Evolutionary conservation across 2,113 vertebrate species (phyloP), one percentile per base, ranked within the genome.

Genomic region (Tinamus guttatus): DNA sequence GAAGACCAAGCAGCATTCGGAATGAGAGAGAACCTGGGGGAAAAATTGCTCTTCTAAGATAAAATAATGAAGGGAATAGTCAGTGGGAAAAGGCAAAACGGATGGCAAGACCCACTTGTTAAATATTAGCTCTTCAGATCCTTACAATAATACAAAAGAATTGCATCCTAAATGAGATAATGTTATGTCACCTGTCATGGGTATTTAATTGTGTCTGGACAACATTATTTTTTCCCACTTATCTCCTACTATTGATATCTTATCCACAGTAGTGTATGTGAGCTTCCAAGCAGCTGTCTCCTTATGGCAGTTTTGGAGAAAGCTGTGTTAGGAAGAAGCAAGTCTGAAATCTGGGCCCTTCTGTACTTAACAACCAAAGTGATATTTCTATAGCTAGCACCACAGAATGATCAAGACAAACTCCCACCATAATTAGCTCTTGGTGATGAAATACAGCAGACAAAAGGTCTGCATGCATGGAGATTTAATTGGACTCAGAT

Each of bases 41-140:
- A 2, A 59, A 93, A 86, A 86, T 86, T 81, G 38, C 8, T 88
- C 32, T 56, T 81, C 60, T 91, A 86, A 52, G 32, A 68, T 71
- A 81, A 93, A 94, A 93, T 88, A 92, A 88, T 59, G 62, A 45
- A 40, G 32, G 52, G 13, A 88, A 79, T 84, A 80, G 90, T 81
- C 64, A 81, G 34, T 47, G 41, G 64, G 27, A 95, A 58, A 93
- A 93, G 34, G 62, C 32, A 88, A 90, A 91, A 90, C 15, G 25
- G 32, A 80, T 76, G 43, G 58, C 83, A 81, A 86, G 64, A 93
- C 18, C 8, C 2, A 1, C 20, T 76, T 91, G 51, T 84, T 92
- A 84, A 90, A 88, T 81, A 90, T 84, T 81, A 81, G 34, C 85
- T 87, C 47, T 89, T 95, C 62, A 54, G 34, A 58, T 11, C 5